Conservation (phyloP, 2,797 vertebrate genomes). For the Coranthus polyacanthus region DNA sequence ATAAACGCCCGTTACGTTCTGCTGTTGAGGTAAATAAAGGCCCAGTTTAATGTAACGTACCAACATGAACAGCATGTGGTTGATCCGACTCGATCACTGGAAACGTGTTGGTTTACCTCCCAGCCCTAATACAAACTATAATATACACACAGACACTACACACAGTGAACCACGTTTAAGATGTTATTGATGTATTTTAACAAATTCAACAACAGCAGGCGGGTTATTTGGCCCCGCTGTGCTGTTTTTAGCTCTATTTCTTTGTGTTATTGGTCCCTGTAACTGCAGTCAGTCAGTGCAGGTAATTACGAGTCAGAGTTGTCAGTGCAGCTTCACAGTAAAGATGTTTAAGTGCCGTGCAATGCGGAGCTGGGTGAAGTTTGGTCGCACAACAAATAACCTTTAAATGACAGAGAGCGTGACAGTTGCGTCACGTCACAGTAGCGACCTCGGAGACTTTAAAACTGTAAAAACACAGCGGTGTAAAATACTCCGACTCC, state of each 20-base stretch:
- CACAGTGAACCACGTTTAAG: not conserved
- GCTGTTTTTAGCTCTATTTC: slow-evolving; percentile 3
- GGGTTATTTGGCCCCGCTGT: slow-evolving; percentile 1
- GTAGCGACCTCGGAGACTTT: not conserved
- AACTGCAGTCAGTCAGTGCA: not conserved
- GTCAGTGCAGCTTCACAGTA: not conserved
- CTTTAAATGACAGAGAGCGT: not conserved
- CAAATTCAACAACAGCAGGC: slow-evolving; percentile 1
- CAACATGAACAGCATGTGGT: too few relatives aligned
- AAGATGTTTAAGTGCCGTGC: not conserved
- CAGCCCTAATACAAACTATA: slow-evolving; percentile 3
- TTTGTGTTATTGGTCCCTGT: slow-evolving; percentile 2
- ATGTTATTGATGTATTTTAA: not conserved
- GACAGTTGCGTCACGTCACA: too few relatives aligned
- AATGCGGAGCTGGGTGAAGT: not conserved
- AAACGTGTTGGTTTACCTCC: too few relatives aligned
- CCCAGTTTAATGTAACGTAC: too few relatives aligned
- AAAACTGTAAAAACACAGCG: not conserved
- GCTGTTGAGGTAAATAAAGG: too few relatives aligned
- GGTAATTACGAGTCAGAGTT: slow-evolving; percentile 4
- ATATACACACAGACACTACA: not conserved
- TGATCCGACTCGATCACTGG: too few relatives aligned
- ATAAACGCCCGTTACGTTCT: too few relatives aligned
- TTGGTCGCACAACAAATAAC: not conserved
- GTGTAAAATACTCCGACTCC: not conserved